Conservation (phyloP, 2,888 invertebrate genomes). For the Mechanitis mazaeus region DNA sequence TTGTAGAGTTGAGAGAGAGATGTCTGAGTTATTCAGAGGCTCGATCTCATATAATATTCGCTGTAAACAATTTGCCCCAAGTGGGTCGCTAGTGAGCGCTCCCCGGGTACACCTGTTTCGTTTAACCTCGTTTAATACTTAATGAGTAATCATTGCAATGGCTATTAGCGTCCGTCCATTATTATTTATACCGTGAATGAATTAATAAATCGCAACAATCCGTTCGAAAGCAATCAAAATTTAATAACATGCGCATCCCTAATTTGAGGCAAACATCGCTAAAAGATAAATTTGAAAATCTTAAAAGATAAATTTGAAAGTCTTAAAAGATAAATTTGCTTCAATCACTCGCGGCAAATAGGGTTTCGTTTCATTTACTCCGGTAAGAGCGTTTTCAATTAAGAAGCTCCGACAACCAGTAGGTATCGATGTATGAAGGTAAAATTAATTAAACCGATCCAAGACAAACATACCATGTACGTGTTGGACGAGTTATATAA, state of each 20-base stretch:
- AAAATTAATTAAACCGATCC: conserved; percentile 74
- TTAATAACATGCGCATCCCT: conserved; percentile 63
- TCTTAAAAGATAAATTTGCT: conserved; percentile 73
- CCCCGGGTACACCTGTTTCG: conserved; percentile 33
- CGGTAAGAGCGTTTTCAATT: conserved; percentile 75
- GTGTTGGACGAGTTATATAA: conserved; percentile 50
- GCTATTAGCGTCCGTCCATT: conserved; percentile 52
- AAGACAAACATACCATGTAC: conserved; percentile 75
- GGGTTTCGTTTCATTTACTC: conserved; percentile 74
- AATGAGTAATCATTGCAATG: conserved; percentile 61
- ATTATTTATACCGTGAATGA: conserved; percentile 58
- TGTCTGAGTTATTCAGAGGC: conserved; percentile 14
- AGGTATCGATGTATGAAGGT: conserved; percentile 74
- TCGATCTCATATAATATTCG: conserved; percentile 14
- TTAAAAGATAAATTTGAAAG: conserved; percentile 73
- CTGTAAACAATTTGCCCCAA: conserved; percentile 20
- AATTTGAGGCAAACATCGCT: conserved; percentile 49
- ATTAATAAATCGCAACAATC: conserved; percentile 67
- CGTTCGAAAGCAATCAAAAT: conserved; percentile 63
- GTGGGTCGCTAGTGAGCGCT: conserved; percentile 24
- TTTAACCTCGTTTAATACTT: conserved; percentile 58
- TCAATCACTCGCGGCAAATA: conserved; percentile 74
- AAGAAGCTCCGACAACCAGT: conserved; percentile 71
- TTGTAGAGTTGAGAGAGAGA: conserved; percentile 13
- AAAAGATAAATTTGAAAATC: conserved; percentile 71